Evolutionary conservation across 64 coral and sea anemone species (phyloP), one percentile per base, ranked within the genome.

Genomic region (Actinia equina): DNA sequence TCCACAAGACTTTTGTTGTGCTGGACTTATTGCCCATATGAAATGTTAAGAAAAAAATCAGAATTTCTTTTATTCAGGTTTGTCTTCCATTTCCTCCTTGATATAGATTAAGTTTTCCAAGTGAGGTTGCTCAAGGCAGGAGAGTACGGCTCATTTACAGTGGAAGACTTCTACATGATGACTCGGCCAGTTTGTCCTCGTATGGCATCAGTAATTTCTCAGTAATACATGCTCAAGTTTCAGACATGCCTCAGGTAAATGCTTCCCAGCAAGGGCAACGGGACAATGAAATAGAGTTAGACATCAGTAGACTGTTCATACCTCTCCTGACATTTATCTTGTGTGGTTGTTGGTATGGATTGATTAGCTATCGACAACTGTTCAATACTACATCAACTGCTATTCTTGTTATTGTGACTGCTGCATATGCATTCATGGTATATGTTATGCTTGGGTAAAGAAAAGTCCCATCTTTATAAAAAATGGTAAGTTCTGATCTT

Each of bases 171-270:
- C 94, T 97, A 9, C 17, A 59, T 53, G 77, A 91, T 71, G 88
- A 97, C 25, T 44, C 57, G 62, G 88, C 46, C 18, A 79, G 88
- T 17, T 26, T 97, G 17, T 97, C 94, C 53, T 90, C 82, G 91
- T 97, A 97, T 82, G 91, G 94, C 22, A 37, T 97, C 20, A 77
- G 18, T 2, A 85, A 90, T 80, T 25, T 80, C 89, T 97, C 94
- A 22, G 94, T 97, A 13, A 77, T 97, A 27, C 94, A 97, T 52
- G 91, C 88, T 59, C 94, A 97, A 80, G 91, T 97, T 62, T 97
- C 94, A 46, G 82, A 84, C 41, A 44, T 64, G 18, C 53, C 52
- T 17, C 85, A 88, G 14, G 76, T 86, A 45, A 74, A 74, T 30
- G 67, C 64, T 49, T 91, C 79, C 10, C 46, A 70, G 56, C 74